These are phyloP conservation scores for Macrosoma leucophasiata DNA, from an alignment of 2,888 invertebrate genomes.

Conservation along the genomic window DNA sequence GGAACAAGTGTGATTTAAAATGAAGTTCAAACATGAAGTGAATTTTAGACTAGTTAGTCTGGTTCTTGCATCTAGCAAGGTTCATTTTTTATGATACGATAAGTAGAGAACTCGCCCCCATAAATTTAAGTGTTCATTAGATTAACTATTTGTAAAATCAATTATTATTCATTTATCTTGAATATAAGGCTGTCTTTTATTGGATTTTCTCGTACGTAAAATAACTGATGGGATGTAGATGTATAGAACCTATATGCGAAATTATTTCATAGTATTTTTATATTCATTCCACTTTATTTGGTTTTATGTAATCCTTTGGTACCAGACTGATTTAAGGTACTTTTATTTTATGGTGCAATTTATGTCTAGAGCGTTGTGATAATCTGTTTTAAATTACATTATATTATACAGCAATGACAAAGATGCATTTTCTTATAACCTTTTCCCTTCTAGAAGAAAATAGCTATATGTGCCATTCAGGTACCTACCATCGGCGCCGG, in stretches of 20 bases:
- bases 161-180: conserved; percentile 55
- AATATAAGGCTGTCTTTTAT: conserved; percentile 64
- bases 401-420: conserved; percentile 59
- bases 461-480: no score
- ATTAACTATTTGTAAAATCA: conserved; percentile 59
- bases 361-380: conserved; percentile 76
- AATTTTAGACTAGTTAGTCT: conserved; percentile 52
- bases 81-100: conserved; percentile 60
- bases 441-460: no score
- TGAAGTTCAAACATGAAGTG: conserved; percentile 61
- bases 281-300: conserved; percentile 70
- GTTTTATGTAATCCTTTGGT: conserved; percentile 66
- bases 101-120: conserved; percentile 54
- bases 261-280: conserved; percentile 74
- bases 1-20: conserved; percentile 58
- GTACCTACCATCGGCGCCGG: no score
- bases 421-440: no score
- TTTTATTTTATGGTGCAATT: conserved; percentile 75
- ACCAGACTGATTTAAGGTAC: conserved; percentile 76
- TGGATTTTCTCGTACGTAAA: conserved; percentile 58
- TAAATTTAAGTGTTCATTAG: conserved; percentile 72
- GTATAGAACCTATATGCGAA: conserved; percentile 60
- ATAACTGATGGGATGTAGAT: conserved; percentile 54
- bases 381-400: conserved; percentile 73
- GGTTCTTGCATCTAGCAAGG: conserved; percentile 42